Percentiles rank a stretch among this genome's conserved stretches.
phyloP scores from a whole-genome alignment of 1,140 invertebrate genomes.

The Meloidogyne exigua region DNA sequence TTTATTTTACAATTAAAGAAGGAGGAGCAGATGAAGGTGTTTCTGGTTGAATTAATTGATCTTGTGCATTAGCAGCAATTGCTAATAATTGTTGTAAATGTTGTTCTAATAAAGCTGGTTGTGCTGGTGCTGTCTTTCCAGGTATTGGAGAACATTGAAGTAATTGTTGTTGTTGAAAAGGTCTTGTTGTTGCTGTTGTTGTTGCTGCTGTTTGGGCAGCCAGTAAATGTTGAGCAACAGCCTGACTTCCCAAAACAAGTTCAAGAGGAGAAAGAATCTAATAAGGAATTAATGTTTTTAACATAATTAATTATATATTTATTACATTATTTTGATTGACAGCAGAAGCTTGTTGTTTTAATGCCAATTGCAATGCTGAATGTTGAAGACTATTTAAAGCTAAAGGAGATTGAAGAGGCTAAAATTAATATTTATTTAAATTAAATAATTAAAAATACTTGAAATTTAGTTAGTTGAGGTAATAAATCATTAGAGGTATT shows the following conservation, averaged over 20 bases:
- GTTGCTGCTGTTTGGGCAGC: not conserved
- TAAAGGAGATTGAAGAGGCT: conserved; percentile 19
- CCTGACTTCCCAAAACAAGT: not conserved
- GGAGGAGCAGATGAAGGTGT: not conserved
- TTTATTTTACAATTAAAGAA: not conserved
- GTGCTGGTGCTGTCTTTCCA: not conserved
- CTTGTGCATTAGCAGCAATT: conserved; percentile 6
- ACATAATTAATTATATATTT: not conserved
- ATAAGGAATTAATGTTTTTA: not conserved
- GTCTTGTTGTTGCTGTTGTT: too few relatives aligned
- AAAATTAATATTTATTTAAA: not conserved
- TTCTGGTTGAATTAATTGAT: not conserved
- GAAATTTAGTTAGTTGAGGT: not conserved
- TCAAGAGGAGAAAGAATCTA: conserved; percentile 14
- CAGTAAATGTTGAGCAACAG: not conserved
- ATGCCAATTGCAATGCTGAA: not conserved
- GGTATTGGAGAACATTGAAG: conserved; percentile 20
- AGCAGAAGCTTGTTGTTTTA: not conserved
- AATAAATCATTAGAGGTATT: not conserved
- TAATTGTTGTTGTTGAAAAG: conserved; percentile 15
- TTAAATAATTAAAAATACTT: not conserved
- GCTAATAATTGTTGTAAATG: conserved; percentile 24
- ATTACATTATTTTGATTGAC: not conserved
- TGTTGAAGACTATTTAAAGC: conserved; percentile 3
- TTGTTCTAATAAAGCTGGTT: not conserved